A percentile compares a stretch with the other conserved stretches of the same genome.
Evolutionary conservation across 2,797 vertebrate species (phyloP).

Genomic region (Mormyrus proboscirostris): DNA sequence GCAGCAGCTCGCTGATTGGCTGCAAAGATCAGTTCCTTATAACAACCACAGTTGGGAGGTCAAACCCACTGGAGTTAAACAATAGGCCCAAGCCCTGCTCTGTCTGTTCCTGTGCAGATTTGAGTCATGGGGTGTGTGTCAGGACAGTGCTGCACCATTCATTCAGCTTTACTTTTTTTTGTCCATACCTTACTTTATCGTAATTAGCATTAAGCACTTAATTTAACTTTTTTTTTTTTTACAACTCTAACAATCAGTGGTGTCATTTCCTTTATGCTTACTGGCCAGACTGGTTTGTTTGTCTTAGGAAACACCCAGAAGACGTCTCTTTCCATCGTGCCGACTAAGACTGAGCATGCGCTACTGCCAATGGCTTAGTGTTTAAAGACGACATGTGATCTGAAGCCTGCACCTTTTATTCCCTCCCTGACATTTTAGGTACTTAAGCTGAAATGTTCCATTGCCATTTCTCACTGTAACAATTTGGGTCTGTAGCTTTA

Average conservation of each 20-base stretch:
- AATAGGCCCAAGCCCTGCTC: conserved; percentile 46
- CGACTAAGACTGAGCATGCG: not conserved
- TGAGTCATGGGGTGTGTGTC: conserved; percentile 56
- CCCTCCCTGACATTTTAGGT: not conserved
- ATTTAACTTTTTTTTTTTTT: not conserved
- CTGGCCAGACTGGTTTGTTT: not conserved
- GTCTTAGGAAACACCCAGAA: not conserved
- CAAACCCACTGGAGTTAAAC: conserved; percentile 52
- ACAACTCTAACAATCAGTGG: not conserved
- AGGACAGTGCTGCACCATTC: conserved; percentile 15
- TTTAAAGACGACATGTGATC: not conserved
- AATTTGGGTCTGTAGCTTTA: not conserved
- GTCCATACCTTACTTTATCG: not conserved
- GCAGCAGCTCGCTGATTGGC: conserved; percentile 55
- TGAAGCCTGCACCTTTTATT: not conserved
- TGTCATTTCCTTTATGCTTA: not conserved
- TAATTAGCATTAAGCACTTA: not conserved
- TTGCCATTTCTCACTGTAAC: not conserved
- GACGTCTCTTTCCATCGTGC: not conserved
- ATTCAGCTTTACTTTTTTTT: not conserved
- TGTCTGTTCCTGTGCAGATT: conserved; percentile 49
- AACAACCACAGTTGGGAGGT: conserved; percentile 58
- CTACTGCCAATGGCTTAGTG: not conserved
- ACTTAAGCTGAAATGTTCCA: not conserved
- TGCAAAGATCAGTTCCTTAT: conserved; percentile 61